Evolutionary conservation across 2,113 vertebrate genomes (phyloP).

Genomic region (Sylvilagus bachmani): DNA sequence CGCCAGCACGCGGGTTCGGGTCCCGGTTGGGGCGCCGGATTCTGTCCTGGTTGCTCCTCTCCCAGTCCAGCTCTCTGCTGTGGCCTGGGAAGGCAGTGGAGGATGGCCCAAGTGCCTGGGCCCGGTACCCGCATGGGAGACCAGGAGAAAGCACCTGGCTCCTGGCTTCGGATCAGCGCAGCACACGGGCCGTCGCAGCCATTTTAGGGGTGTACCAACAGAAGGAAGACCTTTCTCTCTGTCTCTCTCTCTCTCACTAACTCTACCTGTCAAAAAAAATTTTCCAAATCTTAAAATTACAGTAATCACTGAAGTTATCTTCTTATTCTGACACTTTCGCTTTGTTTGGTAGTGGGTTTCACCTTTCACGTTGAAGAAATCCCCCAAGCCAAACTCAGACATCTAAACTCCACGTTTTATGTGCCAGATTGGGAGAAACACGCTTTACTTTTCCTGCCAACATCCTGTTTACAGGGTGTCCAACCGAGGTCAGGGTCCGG

Average conservation of each 20-base stretch:
- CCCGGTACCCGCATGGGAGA: no score
- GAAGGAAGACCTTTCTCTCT: no score
- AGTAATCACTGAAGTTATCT: not conserved
- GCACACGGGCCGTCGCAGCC: accelerated
- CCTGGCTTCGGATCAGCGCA: no score
- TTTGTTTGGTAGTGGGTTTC: conserved; percentile 31
- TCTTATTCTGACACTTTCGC: not conserved
- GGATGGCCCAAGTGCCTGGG: no score
- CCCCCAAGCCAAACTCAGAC: not conserved
- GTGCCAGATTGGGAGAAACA: not conserved
- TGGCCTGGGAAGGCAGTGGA: no score
- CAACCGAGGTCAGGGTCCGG: not conserved
- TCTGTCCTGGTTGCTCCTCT: no score
- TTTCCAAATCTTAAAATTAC: conserved; percentile 20
- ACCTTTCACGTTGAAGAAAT: conserved; percentile 43
- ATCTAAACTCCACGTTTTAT: conserved; percentile 40
- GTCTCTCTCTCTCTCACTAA: no score
- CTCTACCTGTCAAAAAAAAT: not conserved
- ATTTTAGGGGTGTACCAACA: no score
- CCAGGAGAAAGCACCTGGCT: no score
- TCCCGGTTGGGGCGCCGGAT: no score
- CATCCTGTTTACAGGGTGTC: not conserved
- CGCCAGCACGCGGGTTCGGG: no score
- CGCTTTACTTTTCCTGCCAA: not conserved
- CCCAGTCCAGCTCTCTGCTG: no score